phyloP scores from a whole-genome alignment of 2,888 invertebrate species.

The Acanthosepion esculentum region DNA sequence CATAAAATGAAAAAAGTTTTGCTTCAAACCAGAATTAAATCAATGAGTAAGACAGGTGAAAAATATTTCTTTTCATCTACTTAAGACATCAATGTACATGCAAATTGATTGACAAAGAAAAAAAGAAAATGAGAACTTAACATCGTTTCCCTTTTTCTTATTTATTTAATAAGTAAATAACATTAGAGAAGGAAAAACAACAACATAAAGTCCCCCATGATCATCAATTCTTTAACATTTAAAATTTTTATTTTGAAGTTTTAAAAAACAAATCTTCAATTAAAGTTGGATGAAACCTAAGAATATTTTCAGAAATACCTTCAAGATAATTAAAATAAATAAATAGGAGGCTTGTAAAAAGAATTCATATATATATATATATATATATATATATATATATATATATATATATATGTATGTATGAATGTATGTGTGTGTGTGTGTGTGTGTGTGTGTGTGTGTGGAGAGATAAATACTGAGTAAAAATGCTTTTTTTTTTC shows the following conservation, averaged over 20 bases:
- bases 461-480: not conserved
- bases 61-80: not conserved
- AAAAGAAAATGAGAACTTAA: too few species aligned
- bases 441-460: not conserved
- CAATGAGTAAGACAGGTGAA: not conserved
- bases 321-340: not conserved
- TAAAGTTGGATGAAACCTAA: not conserved
- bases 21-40: not conserved
- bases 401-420: not conserved
- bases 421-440: not conserved
- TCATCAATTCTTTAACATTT: not conserved
- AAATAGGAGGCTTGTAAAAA: not conserved
- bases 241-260: not conserved
- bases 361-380: too few species aligned
- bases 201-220: not conserved
- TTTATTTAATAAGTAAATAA: constrained; percentile 4
- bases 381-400: not conserved
- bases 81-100: not conserved
- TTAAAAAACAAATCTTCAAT: not conserved
- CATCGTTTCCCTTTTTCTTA: not conserved
- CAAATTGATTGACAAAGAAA: not conserved
- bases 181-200: not conserved
- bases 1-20: not conserved
- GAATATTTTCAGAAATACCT: not conserved
- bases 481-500: too few species aligned